A percentile compares a stretch with the other conserved stretches of the same genome.
Conservation (phyloP, 2,888 invertebrate genomes). For the Augochlorella aurata region DNA sequence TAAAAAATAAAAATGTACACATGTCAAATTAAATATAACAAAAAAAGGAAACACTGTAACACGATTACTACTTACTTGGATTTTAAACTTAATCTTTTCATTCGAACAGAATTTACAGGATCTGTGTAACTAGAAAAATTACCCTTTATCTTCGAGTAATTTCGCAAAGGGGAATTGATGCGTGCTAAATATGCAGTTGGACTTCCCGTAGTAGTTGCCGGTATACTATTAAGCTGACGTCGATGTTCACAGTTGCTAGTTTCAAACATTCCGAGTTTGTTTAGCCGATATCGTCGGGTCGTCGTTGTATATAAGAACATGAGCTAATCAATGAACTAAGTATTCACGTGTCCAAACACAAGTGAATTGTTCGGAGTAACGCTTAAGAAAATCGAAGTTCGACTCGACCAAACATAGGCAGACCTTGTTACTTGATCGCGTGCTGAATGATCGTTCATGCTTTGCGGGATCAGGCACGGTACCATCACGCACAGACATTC, state of each 20-base stretch:
- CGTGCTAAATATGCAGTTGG: constrained; percentile 56
- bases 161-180: constrained; percentile 61
- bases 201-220: constrained; percentile 52
- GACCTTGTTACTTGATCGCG: constrained; percentile 78
- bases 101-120: constrained; percentile 59
- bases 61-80: constrained; percentile 67
- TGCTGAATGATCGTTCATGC: constrained; percentile 71
- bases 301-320: constrained; percentile 28
- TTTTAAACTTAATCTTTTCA: constrained; percentile 73
- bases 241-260: constrained; percentile 67
- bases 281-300: constrained; percentile 22
- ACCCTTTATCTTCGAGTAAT: constrained; percentile 60
- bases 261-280: constrained; percentile 69
- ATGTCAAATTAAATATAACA: not conserved
- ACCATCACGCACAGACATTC: constrained; percentile 67
- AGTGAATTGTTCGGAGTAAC: constrained; percentile 22
- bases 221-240: constrained; percentile 61
- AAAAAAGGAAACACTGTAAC: not conserved
- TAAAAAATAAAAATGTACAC: constrained; percentile 28
- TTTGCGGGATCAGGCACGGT: constrained; percentile 74
- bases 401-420: constrained; percentile 65
- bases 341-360: constrained; percentile 43
- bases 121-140: constrained; percentile 61
- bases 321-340: constrained; percentile 56
- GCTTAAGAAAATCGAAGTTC: constrained; percentile 72